Percentiles rank a stretch among this genome's conserved stretches.
phyloP scores from a whole-genome alignment of 2,888 invertebrate species.

The Ditula angustiorana region DNA sequence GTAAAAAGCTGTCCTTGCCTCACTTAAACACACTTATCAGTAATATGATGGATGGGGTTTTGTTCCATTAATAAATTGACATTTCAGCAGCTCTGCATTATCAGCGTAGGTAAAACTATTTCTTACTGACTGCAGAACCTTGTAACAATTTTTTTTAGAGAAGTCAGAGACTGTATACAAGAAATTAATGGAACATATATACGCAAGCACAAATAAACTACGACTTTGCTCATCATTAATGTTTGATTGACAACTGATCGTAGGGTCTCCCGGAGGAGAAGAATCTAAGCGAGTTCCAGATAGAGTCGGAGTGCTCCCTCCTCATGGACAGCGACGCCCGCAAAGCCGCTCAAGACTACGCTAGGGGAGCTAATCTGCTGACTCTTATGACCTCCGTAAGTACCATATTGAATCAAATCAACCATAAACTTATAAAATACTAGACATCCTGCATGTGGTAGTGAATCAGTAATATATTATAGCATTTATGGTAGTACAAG shows the following conservation, averaged over 20 bases:
- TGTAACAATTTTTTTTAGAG: too few relatives aligned
- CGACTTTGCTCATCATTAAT: too few relatives aligned
- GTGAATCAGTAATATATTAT: too few relatives aligned
- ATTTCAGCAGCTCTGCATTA: not conserved
- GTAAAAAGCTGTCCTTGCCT: slow-evolving; percentile 8
- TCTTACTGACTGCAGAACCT: not conserved
- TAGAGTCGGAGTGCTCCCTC: slow-evolving; percentile 74
- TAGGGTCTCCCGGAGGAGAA: slow-evolving; percentile 63
- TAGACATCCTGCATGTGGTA: too few relatives aligned
- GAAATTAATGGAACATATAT: too few relatives aligned
- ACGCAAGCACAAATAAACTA: too few relatives aligned
- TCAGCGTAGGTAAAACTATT: not conserved
- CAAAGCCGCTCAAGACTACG: slow-evolving; percentile 51
- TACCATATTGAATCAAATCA: too few relatives aligned
- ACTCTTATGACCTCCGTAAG: slow-evolving; percentile 60
- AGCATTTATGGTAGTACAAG: too few relatives aligned
- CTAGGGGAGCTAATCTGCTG: slow-evolving; percentile 54
- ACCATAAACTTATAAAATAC: not conserved
- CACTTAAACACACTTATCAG: slow-evolving; percentile 11
- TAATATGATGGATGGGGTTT: slow-evolving; percentile 8
- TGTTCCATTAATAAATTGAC: not conserved
- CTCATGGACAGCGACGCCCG: slow-evolving; percentile 66
- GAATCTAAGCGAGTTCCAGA: slow-evolving; percentile 61
- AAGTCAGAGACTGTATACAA: too few relatives aligned
- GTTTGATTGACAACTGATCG: slow-evolving; percentile 29